Evolutionary conservation across 53 echinoderm and acorn worm species (phyloP), one percentile per base, ranked within the genome.

Genomic region (Temnopleurus reevesii): DNA sequence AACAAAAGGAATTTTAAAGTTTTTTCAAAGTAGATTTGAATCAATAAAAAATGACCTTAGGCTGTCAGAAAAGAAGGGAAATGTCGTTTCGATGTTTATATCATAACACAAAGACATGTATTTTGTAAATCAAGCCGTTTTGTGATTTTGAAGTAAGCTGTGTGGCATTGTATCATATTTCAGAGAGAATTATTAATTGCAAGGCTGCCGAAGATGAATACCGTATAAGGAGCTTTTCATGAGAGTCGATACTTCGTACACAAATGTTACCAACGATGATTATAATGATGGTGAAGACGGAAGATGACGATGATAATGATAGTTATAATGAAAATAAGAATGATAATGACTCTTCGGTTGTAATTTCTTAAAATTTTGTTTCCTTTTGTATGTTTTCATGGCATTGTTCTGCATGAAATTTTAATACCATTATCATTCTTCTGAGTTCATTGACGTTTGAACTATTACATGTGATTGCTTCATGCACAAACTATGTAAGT

Each of bases 131-230:
- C n/a, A 36, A 41, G 71, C 41, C 4, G 17, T 71, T 15, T 71
- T 71, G 23, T 71, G 4, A 12, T 71, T 41, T 24, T 41, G n/a
- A n/a, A n/a, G 38, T 71, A 43, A n/a, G 63, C 30, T 43, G 41
- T 71, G 71, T 41, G 71, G 71, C 41, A 71, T 71, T 8, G 13
- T 71, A 71, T 71, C 71, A 71, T 8, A 19, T 71, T 38, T 71
- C 71, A 38, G 38, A n/a, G 56, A 56, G 56, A 56, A 56, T 5
- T 21, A 71, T 24, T 34, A 71, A 17, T 71, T 41, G 71, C 12
- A 71, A 8, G 71, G 28, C 36, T 41, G 7, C 41, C 0, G 35
- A 23, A 38, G 1, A 15, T n/a, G 41, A 7, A n/a, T n/a, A n/a
- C n/a, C n/a, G n/a, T n/a, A n/a, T 71, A 71, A 41, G 71, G 4